Conservation (phyloP, 2,797 vertebrate genomes). For the Danionella dracula region DNA sequence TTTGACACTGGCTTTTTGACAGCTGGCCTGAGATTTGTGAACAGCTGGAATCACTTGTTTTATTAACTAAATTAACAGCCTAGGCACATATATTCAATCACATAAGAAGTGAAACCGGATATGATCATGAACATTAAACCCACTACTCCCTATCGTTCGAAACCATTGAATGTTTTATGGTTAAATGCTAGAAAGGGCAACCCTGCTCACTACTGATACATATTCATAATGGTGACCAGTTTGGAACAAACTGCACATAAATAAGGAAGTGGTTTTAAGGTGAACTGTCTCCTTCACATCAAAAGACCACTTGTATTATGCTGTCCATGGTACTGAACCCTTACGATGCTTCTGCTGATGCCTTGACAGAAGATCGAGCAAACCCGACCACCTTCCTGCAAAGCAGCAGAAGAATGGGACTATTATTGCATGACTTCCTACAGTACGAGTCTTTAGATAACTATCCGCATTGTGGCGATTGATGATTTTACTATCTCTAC, state of each 20-base stretch:
- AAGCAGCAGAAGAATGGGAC: slow-evolving; percentile 1
- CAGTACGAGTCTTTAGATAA: not conserved
- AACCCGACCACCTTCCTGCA: not conserved
- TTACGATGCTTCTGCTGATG: not conserved
- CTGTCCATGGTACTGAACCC: slow-evolving; percentile 68
- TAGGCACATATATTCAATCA: too few species aligned
- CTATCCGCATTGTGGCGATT: not conserved
- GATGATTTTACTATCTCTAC: not conserved
- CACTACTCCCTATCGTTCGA: too few species aligned
- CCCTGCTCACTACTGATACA: too few species aligned
- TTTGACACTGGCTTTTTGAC: too few species aligned
- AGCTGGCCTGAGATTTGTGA: too few species aligned
- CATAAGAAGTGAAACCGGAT: too few species aligned
- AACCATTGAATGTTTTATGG: too few species aligned
- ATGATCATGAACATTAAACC: too few species aligned
- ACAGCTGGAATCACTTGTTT: too few species aligned
- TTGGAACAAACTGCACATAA: not conserved
- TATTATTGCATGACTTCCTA: not conserved
- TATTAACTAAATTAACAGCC: too few species aligned
- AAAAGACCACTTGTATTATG: slow-evolving; percentile 53
- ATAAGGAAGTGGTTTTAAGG: not conserved
- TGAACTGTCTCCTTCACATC: not conserved
- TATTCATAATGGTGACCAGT: too few species aligned
- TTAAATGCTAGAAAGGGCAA: too few species aligned
- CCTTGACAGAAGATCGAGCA: not conserved